Conservation (phyloP, 30 jellyfish, hydroid and myxozoan species). For the Turritopsis rubra region DNA sequence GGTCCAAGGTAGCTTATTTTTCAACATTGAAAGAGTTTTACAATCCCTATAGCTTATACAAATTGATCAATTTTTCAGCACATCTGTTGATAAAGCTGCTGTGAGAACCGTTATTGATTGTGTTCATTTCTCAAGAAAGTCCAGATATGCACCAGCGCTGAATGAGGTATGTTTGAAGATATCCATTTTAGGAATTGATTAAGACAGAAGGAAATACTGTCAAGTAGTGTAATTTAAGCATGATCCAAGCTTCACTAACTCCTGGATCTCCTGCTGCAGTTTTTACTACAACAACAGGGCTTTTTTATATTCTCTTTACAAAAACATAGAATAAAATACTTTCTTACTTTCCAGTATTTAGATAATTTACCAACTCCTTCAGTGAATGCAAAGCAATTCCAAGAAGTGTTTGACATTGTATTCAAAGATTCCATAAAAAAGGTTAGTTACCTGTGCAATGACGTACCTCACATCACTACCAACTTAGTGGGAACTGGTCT, state of each 20-base stretch:
- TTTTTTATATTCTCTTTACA: no score
- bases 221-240: not conserved
- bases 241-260: not conserved
- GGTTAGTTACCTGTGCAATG: no score
- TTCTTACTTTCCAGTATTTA: constrained; percentile 33
- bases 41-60: not conserved
- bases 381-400: constrained; percentile 68
- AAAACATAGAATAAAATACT: not conserved
- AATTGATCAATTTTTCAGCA: not conserved
- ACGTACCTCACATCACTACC: no score
- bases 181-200: no score
- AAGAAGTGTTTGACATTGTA: constrained; percentile 67
- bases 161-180: constrained; percentile 46
- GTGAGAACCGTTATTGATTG: constrained; percentile 37
- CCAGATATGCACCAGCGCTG: constrained; percentile 67
- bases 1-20: constrained; percentile 57
- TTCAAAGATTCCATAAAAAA: constrained; percentile 71
- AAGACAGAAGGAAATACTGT: no score
- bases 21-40: not conserved
- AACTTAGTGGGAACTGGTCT: no score
- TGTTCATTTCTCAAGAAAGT: constrained; percentile 56
- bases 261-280: no score
- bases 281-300: no score
- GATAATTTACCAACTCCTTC: constrained; percentile 26
- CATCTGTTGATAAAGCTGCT: constrained; percentile 38